A percentile compares a stretch with the other conserved stretches of the same genome.
Conservation (phyloP, 2,888 invertebrate species). For the Axea sp. region DNA sequence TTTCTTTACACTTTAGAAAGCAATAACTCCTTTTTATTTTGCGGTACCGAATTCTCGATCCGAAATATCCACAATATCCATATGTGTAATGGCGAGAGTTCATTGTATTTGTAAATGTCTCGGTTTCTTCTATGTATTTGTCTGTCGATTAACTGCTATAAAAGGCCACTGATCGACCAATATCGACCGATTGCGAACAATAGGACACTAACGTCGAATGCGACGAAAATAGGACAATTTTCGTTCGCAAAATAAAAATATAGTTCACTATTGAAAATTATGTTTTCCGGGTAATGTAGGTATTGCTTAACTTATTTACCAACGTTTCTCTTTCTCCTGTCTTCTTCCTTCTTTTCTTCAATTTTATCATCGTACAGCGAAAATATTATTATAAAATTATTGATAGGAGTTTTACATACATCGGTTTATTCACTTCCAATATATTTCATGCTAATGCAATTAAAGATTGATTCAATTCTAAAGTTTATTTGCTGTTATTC, state of each 20-base stretch:
- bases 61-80: constrained; percentile 4
- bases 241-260: constrained; percentile 15
- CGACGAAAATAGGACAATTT: constrained; percentile 19
- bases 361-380: no score
- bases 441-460: no score
- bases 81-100: constrained; percentile 7
- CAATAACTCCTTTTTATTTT: constrained; percentile 33
- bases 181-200: constrained; percentile 32
- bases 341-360: no score
- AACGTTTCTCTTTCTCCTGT: no score
- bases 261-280: constrained; percentile 7
- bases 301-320: no score
- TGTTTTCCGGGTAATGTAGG: no score
- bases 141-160: constrained; percentile 41
- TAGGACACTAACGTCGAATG: constrained; percentile 4
- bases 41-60: constrained; percentile 7
- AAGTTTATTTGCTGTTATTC: no score
- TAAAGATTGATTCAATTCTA: no score
- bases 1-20: no score
- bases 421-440: no score
- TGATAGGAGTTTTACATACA: no score
- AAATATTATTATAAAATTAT: no score
- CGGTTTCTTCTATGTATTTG: constrained; percentile 31
- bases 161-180: constrained; percentile 39
- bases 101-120: constrained; percentile 41